A percentile compares a stretch with the other conserved stretches of the same genome.
phyloP scores from a whole-genome alignment of 2,797 vertebrate species.

The Poeciliopsis turneri region DNA sequence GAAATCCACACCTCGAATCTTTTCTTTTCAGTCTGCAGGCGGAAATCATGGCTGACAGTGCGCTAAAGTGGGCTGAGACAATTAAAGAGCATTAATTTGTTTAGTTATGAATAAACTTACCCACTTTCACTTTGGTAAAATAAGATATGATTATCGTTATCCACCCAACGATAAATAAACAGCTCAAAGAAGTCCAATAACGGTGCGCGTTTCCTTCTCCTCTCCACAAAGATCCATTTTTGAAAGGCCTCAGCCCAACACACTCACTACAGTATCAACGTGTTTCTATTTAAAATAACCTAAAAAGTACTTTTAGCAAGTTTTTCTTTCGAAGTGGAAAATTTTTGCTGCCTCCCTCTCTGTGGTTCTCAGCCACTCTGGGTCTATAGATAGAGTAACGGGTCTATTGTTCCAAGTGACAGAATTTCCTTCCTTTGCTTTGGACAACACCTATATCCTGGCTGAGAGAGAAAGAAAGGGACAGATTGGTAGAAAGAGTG shows the following conservation, averaged over 20 bases:
- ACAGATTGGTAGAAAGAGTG: conserved; percentile 66
- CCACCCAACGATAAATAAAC: conserved; percentile 35
- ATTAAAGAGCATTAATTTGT: neutral
- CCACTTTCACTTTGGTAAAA: conserved; percentile 52
- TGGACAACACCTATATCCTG: conserved; percentile 91
- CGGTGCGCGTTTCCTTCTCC: conserved; percentile 29
- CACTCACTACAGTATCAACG: conserved; percentile 11
- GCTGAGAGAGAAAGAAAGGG: conserved; percentile 62
- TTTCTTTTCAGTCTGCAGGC: conserved; percentile 9
- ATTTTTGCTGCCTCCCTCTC: conserved; percentile 53
- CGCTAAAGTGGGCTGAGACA: neutral
- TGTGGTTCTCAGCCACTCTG: conserved; percentile 67
- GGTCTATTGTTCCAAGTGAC: conserved; percentile 87
- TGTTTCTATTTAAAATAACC: conserved; percentile 24
- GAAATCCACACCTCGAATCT: conserved; percentile 7
- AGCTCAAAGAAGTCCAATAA: conserved; percentile 46
- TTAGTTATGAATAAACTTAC: conserved; percentile 60
- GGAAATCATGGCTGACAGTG: neutral
- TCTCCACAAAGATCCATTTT: conserved; percentile 67
- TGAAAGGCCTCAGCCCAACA: conserved; percentile 21
- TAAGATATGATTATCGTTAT: conserved; percentile 21
- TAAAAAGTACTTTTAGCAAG: conserved; percentile 32
- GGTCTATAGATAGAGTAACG: conserved; percentile 86
- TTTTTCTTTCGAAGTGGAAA: conserved; percentile 33
- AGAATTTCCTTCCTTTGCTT: conserved; percentile 87